A percentile compares a stretch with the other conserved stretches of the same genome.
These are phyloP conservation scores for Cryptotermes secundus DNA, from an alignment of 1,140 invertebrate genomes.

Conservation along the genomic window DNA sequence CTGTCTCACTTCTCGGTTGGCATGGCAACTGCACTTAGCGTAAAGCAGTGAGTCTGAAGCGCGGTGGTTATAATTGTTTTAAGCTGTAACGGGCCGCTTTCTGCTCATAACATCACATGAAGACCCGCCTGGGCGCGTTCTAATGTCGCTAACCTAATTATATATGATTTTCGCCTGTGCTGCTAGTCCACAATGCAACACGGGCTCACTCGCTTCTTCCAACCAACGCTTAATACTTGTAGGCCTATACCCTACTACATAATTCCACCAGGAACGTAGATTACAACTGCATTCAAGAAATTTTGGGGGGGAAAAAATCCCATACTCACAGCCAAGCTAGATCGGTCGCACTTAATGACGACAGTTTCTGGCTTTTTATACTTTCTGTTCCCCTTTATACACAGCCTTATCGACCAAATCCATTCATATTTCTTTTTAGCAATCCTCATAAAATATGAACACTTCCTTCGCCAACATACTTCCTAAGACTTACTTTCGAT, in stretches of 20 bases:
- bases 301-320: background rate
- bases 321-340: background rate
- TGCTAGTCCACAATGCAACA: background rate
- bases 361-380: background rate
- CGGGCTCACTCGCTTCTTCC: background rate
- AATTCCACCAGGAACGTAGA: background rate
- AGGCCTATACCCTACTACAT: background rate
- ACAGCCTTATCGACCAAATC: no score
- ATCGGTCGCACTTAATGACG: background rate
- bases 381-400: background rate
- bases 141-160: constrained; percentile 9
- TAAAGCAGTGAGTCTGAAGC: constrained; percentile 4
- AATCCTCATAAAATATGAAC: no score
- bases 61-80: background rate
- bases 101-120: background rate
- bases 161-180: background rate
- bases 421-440: no score
- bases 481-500: no score
- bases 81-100: constrained; percentile 3
- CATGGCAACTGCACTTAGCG: background rate
- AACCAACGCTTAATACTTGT: background rate
- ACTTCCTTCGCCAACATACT: no score
- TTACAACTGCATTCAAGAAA: background rate
- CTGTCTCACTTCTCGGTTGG: background rate
- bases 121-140: constrained; percentile 4